Base-by-base conservation (phyloP, 2,113 vertebrate species). In the Solea solea region DNA sequence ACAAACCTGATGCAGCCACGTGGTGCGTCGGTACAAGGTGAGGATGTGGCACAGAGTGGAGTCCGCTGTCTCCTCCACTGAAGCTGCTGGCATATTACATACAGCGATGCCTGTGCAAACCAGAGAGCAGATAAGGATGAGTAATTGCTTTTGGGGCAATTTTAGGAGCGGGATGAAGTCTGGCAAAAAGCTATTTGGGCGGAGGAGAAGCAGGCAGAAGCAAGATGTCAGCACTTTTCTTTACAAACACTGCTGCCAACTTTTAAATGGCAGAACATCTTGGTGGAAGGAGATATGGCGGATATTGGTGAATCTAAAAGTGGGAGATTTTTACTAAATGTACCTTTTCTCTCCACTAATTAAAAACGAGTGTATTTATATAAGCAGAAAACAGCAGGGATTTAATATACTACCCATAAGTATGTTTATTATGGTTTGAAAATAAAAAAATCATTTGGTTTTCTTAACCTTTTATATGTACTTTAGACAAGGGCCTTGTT, bases 1-100 rank as follows among this genome's bases (percentile, higher is more conserved):
- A 82, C 88, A 40, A 53, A 90, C 90, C 90, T 92, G 90, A 90
- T 99, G 97, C 14, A 99, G 95, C 98, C 98, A 99, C 49, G 98
- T 97, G 80, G 96, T 97, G 76, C 98, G 92, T 85, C 98, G 94
- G 92, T 99, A 99, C 78, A 99, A 92, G 89, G 97, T 99, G 84
- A 99, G 92, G 83, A 99, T 97, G 94, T 98, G 97, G 90, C 97
- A 99, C 88, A 99, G 91, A 6, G 98, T 98, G 2, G 98, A 98
- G 86, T 99, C 97, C 0, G 97, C 97, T 0, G 97, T 99, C 92
- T 99, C 98, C 86, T 99, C 98, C 78, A 99, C 98, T 0, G 98
- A 98, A 0, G 97, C 98, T 0, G 98, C 97, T 0, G 97, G 97
- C 93, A 99, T 97, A 2, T 99, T 99, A 76, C 98, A 99, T 45